Evolutionary conservation across 2,797 vertebrate genomes (phyloP).

Genomic region (Danionella dracula): DNA sequence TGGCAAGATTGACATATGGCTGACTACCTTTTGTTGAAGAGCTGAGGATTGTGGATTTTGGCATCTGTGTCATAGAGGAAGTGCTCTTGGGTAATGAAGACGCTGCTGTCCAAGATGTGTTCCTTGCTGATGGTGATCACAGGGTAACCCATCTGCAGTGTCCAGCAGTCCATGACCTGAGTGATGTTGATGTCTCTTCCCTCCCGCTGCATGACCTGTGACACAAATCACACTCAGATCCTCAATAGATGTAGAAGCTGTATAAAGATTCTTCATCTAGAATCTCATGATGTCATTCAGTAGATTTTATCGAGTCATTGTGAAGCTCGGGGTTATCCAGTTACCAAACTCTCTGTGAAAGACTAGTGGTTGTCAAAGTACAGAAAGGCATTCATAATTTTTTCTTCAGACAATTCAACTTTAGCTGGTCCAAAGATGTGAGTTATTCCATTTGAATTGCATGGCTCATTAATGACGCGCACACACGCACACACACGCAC

Average conservation of each 20-base stretch:
- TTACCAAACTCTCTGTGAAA: background rate
- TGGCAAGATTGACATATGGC: background rate
- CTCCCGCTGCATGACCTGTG: constrained; percentile 84
- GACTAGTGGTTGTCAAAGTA: background rate
- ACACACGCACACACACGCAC: no score
- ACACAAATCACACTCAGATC: background rate
- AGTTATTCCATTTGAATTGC: background rate
- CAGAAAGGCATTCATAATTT: background rate
- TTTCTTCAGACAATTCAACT: background rate
- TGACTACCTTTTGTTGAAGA: constrained; percentile 77
- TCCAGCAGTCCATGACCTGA: constrained; percentile 97
- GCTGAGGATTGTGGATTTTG: constrained; percentile 61
- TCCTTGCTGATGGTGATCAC: constrained; percentile 90
- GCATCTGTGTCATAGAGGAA: constrained; percentile 86
- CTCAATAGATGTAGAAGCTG: background rate
- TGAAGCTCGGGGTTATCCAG: no score
- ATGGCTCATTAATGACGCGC: constrained; percentile 4
- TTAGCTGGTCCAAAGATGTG: background rate
- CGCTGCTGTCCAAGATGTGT: constrained; percentile 74
- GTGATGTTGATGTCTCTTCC: constrained; percentile 90
- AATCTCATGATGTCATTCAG: no score
- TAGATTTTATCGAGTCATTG: no score
- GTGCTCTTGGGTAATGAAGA: constrained; percentile 85
- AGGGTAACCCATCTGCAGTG: constrained; percentile 96
- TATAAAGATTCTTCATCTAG: no score